Percentiles rank a stretch among this genome's conserved stretches.
phyloP scores from a whole-genome alignment of 2,113 vertebrate genomes.

The Oreochromis aureus region DNA sequence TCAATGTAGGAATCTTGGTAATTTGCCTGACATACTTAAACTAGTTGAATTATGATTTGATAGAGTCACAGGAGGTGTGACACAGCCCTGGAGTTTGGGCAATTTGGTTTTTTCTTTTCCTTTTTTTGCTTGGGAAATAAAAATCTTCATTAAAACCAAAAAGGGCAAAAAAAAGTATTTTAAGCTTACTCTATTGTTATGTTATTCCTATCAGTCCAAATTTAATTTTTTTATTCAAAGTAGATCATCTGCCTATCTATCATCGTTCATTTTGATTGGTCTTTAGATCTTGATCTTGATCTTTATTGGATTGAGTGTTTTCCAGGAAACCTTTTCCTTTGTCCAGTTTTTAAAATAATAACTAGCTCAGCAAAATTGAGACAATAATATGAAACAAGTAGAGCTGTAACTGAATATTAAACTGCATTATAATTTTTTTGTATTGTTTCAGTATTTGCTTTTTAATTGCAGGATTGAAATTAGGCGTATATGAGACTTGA shows the following conservation, averaged over 20 bases:
- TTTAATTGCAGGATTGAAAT: neutral
- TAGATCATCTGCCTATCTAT: neutral
- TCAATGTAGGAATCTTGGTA: neutral
- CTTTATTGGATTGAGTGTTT: neutral
- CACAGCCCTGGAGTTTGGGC: neutral
- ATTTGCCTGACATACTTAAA: neutral
- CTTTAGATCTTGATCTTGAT: neutral
- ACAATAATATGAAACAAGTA: neutral
- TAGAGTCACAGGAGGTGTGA: neutral
- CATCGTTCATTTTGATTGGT: neutral
- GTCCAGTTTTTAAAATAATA: neutral
- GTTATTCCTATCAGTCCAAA: neutral
- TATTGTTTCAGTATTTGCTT: neutral
- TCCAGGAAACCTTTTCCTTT: neutral
- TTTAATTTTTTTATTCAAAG: neutral
- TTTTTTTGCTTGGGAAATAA: neutral
- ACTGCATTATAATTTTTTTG: neutral
- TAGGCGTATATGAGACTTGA: accelerated
- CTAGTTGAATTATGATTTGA: neutral
- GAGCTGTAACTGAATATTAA: neutral
- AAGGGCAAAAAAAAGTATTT: neutral
- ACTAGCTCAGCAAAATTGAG: neutral
- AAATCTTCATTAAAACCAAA: neutral
- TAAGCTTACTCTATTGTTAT: neutral
- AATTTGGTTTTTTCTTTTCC: accelerated